Percentiles rank a stretch among this genome's conserved stretches.
Evolutionary conservation across 1,140 invertebrate genomes (phyloP).

Genomic region (Drosophila repleta): DNA sequence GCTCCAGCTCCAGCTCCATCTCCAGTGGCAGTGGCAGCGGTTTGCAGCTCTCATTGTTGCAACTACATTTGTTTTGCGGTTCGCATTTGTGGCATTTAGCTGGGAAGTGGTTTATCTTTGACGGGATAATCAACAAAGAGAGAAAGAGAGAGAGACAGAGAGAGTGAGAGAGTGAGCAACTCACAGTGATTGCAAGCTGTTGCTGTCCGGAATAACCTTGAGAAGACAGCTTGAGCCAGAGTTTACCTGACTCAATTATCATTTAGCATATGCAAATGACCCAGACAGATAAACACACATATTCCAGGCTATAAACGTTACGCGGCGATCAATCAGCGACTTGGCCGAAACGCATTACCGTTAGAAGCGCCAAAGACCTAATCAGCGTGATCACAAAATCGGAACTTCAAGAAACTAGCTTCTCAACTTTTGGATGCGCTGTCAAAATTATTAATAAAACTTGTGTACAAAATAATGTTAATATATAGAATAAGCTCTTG

Average conservation of each 20-base stretch:
- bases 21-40: not conserved
- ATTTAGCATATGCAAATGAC: conserved; percentile 66
- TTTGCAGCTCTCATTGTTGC: conserved; percentile 30
- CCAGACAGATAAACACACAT: conserved; percentile 78
- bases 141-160: not conserved
- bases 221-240: conserved; percentile 28
- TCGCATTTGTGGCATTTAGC: conserved; percentile 30
- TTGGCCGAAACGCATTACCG: conserved; percentile 56
- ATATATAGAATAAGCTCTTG: not conserved
- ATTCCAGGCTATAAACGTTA: conserved; percentile 31
- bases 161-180: not conserved
- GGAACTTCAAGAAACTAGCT: not conserved
- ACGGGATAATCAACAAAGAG: conserved; percentile 12
- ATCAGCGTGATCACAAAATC: conserved; percentile 13
- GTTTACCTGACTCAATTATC: conserved; percentile 31
- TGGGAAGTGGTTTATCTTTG: conserved; percentile 26
- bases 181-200: conserved; percentile 5
- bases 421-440: not conserved
- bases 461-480: not conserved
- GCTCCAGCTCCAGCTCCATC: conserved; percentile 17
- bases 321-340: conserved; percentile 33
- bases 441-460: not conserved
- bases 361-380: conserved; percentile 62
- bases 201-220: conserved; percentile 55
- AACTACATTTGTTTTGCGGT: conserved; percentile 50